Evolutionary conservation across 2,888 invertebrate species (phyloP).

Genomic region (Escarpia spicata): DNA sequence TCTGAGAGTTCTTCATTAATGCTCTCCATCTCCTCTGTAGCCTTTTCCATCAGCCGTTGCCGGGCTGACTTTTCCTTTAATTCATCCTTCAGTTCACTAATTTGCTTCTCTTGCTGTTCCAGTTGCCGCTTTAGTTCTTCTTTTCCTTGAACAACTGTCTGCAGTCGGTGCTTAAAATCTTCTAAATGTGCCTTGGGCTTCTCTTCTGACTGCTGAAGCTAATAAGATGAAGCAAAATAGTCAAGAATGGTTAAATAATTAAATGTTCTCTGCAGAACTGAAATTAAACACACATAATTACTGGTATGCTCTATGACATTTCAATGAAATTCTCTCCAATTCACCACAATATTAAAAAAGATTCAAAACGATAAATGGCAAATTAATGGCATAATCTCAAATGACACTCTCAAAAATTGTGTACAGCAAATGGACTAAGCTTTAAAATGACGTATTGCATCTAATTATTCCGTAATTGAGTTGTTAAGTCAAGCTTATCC

Average conservation of each 20-base stretch:
- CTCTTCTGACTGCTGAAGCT: not conserved
- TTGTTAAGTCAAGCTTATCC: too few relatives aligned
- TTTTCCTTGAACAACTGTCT: not conserved
- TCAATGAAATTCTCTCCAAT: not conserved
- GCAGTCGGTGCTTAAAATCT: slow-evolving; percentile 1
- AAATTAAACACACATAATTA: not conserved
- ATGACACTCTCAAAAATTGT: too few relatives aligned
- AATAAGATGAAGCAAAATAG: not conserved
- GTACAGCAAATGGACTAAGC: too few relatives aligned
- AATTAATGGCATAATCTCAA: too few relatives aligned
- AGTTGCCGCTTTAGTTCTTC: not conserved
- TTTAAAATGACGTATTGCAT: too few relatives aligned
- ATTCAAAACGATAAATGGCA: too few relatives aligned
- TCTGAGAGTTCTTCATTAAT: not conserved
- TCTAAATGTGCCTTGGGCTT: not conserved
- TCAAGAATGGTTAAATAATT: not conserved
- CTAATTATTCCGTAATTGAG: too few relatives aligned
- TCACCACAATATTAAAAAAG: too few relatives aligned
- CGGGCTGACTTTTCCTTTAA: not conserved
- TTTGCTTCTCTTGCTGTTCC: slow-evolving; percentile 16
- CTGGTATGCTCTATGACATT: not conserved
- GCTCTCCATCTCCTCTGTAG: not conserved
- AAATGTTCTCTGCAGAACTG: not conserved
- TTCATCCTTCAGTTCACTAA: not conserved
- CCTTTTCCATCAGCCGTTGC: not conserved